Percentiles rank a stretch among this genome's conserved stretches.
Conservation (phyloP, 2,888 invertebrate species). For the Chymomyza fuscimana region DNA sequence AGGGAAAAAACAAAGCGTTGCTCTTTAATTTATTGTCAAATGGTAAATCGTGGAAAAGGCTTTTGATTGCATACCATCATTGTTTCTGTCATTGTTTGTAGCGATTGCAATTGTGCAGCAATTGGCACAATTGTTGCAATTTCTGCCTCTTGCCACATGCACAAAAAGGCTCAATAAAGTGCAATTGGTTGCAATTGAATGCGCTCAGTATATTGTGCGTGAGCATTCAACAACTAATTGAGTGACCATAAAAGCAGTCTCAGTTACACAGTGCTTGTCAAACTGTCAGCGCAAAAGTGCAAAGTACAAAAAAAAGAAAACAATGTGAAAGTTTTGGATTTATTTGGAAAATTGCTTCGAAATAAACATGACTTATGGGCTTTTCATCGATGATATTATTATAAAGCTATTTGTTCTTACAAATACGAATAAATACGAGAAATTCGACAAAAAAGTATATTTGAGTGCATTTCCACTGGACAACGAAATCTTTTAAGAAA, state of each 20-base stretch:
- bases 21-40: background rate
- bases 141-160: conserved; percentile 36
- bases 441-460: too few species aligned
- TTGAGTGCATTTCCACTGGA: too few species aligned
- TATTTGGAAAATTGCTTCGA: conserved; percentile 32
- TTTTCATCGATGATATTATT: background rate
- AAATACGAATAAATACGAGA: too few species aligned
- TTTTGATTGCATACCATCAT: background rate
- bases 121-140: conserved; percentile 43
- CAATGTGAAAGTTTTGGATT: background rate
- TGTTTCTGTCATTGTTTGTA: conserved; percentile 40
- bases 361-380: background rate
- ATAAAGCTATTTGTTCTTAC: too few species aligned
- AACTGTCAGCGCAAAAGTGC: conserved; percentile 25
- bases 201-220: background rate
- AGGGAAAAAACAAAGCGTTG: background rate
- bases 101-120: conserved; percentile 47
- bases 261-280: conserved; percentile 32
- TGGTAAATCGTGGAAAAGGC: background rate
- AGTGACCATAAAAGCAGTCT: conserved; percentile 33
- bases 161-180: conserved; percentile 69
- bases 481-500: too few species aligned
- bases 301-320: background rate
- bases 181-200: conserved; percentile 47
- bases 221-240: conserved; percentile 26